Conservation (phyloP, 1,140 invertebrate genomes). For the Rhynchophorus ferrugineus region DNA sequence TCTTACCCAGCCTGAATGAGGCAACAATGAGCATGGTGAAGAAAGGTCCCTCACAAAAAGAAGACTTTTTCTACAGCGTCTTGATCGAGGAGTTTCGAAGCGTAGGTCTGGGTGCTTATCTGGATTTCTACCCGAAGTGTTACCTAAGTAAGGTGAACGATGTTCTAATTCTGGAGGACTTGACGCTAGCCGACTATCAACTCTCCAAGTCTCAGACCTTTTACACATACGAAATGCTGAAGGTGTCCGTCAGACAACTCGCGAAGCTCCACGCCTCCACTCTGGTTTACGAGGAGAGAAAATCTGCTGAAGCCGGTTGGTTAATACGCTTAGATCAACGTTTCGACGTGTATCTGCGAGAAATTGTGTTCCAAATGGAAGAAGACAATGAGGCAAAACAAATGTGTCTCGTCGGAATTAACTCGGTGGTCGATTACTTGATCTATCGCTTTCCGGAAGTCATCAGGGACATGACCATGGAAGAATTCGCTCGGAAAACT, state of each 20-base stretch:
- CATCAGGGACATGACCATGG: slow-evolving; percentile 3
- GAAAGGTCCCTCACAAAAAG: slow-evolving; percentile 19
- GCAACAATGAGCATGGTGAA: neutral
- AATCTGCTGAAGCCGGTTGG: slow-evolving; percentile 20
- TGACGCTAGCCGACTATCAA: slow-evolving; percentile 27
- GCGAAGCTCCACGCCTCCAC: slow-evolving; percentile 39
- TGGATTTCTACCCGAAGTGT: slow-evolving; percentile 18
- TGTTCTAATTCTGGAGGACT: slow-evolving; percentile 28
- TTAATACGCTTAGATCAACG: slow-evolving; percentile 16
- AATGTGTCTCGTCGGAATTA: neutral
- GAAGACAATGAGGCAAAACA: neutral
- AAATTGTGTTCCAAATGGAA: slow-evolving; percentile 17
- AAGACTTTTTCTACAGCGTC: slow-evolving; percentile 26
- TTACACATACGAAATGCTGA: slow-evolving; percentile 30
- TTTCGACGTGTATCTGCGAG: slow-evolving; percentile 24
- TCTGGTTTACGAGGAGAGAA: slow-evolving; percentile 34
- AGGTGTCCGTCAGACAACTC: slow-evolving; percentile 30
- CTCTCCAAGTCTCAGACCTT: slow-evolving; percentile 24
- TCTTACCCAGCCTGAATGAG: neutral
- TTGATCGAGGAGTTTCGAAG: slow-evolving; percentile 15
- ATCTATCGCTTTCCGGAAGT: neutral
- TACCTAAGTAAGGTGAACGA: slow-evolving; percentile 23
- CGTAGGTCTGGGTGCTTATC: slow-evolving; percentile 28
- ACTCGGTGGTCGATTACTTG: neutral
- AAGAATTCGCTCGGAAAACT: slow-evolving; percentile 7